phyloP scores from a whole-genome alignment of 2,888 invertebrate genomes.

The Patella caerulea region DNA sequence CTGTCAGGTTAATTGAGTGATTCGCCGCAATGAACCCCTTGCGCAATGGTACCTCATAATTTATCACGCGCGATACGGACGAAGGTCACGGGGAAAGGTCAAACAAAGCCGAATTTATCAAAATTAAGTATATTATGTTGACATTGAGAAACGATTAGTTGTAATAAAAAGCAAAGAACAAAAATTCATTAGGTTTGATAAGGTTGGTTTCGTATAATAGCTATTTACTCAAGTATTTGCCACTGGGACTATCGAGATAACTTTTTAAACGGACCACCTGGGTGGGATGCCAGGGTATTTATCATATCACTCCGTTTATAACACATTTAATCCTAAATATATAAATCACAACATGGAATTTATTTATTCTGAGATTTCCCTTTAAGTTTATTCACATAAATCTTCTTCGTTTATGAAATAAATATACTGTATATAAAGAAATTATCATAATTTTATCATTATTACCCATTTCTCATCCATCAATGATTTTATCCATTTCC shows the following conservation, averaged over 20 bases:
- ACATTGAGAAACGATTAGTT: slow-evolving; percentile 10
- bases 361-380: too few relatives aligned
- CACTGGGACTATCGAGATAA: not conserved
- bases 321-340: too few relatives aligned
- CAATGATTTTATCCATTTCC: too few relatives aligned
- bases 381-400: too few relatives aligned
- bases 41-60: slow-evolving; percentile 10
- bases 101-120: slow-evolving; percentile 1
- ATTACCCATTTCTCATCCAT: too few relatives aligned
- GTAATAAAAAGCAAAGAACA: slow-evolving; percentile 10
- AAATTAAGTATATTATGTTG: slow-evolving; percentile 5
- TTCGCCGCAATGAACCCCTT: not conserved
- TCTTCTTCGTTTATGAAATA: too few relatives aligned
- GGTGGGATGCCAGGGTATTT: not conserved
- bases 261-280: not conserved
- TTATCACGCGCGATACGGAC: not conserved
- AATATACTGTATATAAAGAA: too few relatives aligned
- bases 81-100: not conserved
- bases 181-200: slow-evolving; percentile 6
- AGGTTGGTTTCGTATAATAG: not conserved
- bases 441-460: too few relatives aligned
- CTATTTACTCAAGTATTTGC: not conserved
- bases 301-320: too few relatives aligned
- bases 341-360: too few relatives aligned
- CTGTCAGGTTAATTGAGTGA: not conserved